Evolutionary conservation across 2,113 vertebrate species (phyloP).

Genomic region (Furnarius figulus): DNA sequence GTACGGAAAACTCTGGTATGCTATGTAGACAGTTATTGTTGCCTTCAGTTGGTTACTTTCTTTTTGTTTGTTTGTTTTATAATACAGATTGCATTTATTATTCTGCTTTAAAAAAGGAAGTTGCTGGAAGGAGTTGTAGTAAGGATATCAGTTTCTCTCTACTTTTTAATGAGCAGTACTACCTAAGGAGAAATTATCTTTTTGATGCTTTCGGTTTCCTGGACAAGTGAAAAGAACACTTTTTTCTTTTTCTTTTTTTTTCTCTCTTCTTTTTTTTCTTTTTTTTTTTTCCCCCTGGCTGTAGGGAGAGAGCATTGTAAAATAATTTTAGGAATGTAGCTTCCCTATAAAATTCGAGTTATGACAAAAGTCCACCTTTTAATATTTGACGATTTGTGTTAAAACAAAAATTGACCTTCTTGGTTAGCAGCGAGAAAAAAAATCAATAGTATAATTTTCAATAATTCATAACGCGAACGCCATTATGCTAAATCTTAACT

Average conservation of each 20-base stretch:
- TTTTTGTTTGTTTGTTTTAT: background rate
- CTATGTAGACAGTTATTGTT: background rate
- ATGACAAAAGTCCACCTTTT: constrained; percentile 75
- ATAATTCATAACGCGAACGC: constrained; percentile 82
- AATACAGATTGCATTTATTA: background rate
- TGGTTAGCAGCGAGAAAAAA: constrained; percentile 69
- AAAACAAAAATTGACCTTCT: constrained; percentile 84
- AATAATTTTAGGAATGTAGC: constrained; percentile 69
- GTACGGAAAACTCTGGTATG: background rate
- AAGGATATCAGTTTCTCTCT: constrained; percentile 44
- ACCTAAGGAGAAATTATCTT: constrained; percentile 50
- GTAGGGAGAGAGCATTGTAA: constrained; percentile 28
- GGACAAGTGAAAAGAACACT: background rate
- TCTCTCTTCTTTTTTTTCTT: background rate
- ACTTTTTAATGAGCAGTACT: constrained; percentile 45
- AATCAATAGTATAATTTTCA: constrained; percentile 84
- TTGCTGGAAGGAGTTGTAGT: constrained; percentile 54
- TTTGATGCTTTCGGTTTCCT: constrained; percentile 41
- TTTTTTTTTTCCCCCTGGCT: background rate
- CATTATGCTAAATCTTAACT: constrained; percentile 84
- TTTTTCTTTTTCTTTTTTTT: background rate
- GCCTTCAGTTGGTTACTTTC: background rate
- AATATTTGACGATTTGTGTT: constrained; percentile 80
- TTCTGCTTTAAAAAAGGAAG: constrained; percentile 5
- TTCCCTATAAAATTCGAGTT: constrained; percentile 71